Percentiles rank a stretch among this genome's conserved stretches.
phyloP scores from a whole-genome alignment of 2,888 invertebrate species.

The Drosophila borealis region DNA sequence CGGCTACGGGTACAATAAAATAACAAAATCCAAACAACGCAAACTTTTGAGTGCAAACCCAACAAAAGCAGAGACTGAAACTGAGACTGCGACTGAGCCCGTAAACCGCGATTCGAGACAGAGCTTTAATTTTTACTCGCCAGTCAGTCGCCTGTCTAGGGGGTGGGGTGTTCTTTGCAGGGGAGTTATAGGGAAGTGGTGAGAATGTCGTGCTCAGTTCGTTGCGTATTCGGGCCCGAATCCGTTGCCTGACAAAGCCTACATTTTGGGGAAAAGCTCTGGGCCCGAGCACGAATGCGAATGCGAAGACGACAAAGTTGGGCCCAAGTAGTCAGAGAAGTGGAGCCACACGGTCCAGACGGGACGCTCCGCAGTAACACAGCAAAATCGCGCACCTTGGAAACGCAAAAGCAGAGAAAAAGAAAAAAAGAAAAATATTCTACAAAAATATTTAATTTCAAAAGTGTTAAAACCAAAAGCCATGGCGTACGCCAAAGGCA shows the following conservation, averaged over 20 bases:
- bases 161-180: conserved; percentile 15
- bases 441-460: conserved; percentile 27
- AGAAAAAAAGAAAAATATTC: conserved; percentile 24
- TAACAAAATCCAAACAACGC: conserved; percentile 77
- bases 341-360: conserved; percentile 83
- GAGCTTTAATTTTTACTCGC: conserved; percentile 54
- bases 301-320: conserved; percentile 52
- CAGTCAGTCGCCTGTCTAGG: conserved; percentile 60
- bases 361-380: conserved; percentile 69
- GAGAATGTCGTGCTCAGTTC: conserved; percentile 26
- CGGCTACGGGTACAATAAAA: conserved; percentile 59
- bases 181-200: neutral
- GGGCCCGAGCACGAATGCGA: conserved; percentile 49
- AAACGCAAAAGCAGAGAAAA: conserved; percentile 51
- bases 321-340: conserved; percentile 81
- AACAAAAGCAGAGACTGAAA: conserved; percentile 40
- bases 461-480: conserved; percentile 20
- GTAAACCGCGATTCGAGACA: conserved; percentile 28
- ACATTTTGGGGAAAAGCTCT: conserved; percentile 76
- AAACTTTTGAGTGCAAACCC: conserved; percentile 74
- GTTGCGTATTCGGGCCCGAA: neutral
- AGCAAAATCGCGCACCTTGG: conserved; percentile 49
- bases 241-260: conserved; percentile 28
- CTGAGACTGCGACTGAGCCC: conserved; percentile 25
- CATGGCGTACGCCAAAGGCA: conserved; percentile 7